These are phyloP conservation scores for Bombus difficillimus DNA, from an alignment of 1,140 invertebrate species.

Conservation along the genomic window DNA sequence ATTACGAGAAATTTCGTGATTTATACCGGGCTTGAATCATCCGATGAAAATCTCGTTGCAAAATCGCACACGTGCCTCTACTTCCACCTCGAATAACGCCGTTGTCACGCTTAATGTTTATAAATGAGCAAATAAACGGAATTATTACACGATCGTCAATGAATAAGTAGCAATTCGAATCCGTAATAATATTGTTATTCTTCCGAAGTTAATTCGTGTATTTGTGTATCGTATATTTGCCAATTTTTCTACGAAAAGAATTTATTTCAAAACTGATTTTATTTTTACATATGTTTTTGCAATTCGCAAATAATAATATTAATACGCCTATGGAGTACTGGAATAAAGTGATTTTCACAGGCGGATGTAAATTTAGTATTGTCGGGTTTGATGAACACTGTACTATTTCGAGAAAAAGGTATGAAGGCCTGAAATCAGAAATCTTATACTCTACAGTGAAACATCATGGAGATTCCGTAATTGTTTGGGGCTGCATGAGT, in stretches of 20 bases:
- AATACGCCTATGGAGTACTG: not conserved
- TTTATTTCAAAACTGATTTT: too few relatives aligned
- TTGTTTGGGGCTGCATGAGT: not conserved
- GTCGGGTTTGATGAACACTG: too few relatives aligned
- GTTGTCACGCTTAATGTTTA: not conserved
- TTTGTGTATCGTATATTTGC: too few relatives aligned
- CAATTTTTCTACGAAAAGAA: too few relatives aligned
- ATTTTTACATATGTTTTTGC: too few relatives aligned
- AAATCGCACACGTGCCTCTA: not conserved
- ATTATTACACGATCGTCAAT: not conserved
- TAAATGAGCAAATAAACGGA: not conserved
- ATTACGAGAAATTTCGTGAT: constrained; percentile 41
- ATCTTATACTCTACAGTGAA: not conserved
- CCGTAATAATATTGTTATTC: not conserved
- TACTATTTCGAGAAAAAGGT: not conserved
- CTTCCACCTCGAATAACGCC: not conserved
- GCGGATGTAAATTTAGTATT: too few relatives aligned
- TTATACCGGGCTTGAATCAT: constrained; percentile 38
- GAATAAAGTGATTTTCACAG: not conserved
- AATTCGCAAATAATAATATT: not conserved
- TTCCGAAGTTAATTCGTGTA: too few relatives aligned
- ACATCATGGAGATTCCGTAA: not conserved
- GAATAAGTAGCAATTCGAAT: not conserved
- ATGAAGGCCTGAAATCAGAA: not conserved
- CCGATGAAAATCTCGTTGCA: constrained; percentile 4